These are phyloP conservation scores for Fabriciana adippe DNA, from an alignment of 2,888 invertebrate species.

Conservation along the genomic window DNA sequence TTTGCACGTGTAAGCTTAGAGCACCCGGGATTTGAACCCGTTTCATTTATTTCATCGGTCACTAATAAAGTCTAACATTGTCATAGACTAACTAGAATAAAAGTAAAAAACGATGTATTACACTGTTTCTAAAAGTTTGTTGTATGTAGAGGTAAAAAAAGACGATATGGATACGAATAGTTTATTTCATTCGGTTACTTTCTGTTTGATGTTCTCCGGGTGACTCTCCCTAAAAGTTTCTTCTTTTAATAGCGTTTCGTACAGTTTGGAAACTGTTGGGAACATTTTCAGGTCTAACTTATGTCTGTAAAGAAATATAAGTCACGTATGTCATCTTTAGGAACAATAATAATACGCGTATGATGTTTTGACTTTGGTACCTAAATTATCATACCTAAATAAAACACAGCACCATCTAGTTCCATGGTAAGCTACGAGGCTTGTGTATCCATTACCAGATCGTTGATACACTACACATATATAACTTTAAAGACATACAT, in stretches of 20 bases:
- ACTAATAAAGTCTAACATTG: too few relatives aligned
- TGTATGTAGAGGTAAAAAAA: constrained; percentile 11
- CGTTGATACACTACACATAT: too few relatives aligned
- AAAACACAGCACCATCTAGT: too few relatives aligned
- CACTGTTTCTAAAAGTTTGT: not conserved
- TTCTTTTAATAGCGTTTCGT: constrained; percentile 59
- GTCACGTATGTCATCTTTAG: constrained; percentile 1
- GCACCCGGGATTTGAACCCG: too few relatives aligned
- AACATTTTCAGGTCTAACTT: constrained; percentile 58
- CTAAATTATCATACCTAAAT: too few relatives aligned
- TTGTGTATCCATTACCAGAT: too few relatives aligned
- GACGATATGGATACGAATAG: constrained; percentile 10
- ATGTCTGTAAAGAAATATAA: constrained; percentile 55
- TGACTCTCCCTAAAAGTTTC: constrained; percentile 63
- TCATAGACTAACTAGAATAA: too few relatives aligned
- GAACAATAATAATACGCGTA: not conserved
- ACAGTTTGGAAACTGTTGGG: constrained; percentile 59
- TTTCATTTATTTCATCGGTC: too few relatives aligned
- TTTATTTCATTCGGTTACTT: constrained; percentile 26
- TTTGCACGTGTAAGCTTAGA: too few relatives aligned
- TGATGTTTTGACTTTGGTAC: too few relatives aligned
- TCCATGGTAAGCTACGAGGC: too few relatives aligned
- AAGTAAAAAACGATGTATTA: not conserved
- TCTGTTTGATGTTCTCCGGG: constrained; percentile 53
- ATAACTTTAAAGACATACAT: too few relatives aligned